Evolutionary conservation across 2,113 vertebrate genomes (phyloP).

Genomic region (Pedetes capensis): DNA sequence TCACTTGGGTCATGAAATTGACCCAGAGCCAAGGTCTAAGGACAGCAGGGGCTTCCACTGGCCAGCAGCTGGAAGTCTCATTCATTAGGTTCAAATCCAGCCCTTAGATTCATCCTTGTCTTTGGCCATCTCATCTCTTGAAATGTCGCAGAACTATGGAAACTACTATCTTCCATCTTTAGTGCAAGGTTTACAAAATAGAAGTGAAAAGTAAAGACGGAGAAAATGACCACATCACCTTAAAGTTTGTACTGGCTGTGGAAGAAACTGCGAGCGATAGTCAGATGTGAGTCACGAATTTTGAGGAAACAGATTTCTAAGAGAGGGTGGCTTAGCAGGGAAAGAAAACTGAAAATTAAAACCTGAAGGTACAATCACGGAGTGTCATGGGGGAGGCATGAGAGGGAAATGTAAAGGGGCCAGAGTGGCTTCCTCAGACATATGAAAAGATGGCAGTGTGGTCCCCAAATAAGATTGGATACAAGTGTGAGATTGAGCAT

Average conservation of each 20-base stretch:
- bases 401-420: neutral
- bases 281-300: neutral
- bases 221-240: neutral
- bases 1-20: neutral
- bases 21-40: no score
- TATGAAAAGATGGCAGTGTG: rapidly evolving
- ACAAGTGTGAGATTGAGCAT: neutral
- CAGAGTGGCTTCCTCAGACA: rapidly evolving
- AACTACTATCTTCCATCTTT: neutral
- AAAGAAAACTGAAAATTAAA: slow-evolving; percentile 22
- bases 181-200: neutral
- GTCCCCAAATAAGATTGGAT: neutral
- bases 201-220: neutral
- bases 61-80: neutral
- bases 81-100: neutral
- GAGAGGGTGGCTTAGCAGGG: neutral
- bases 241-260: neutral
- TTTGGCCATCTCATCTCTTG: neutral
- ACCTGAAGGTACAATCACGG: neutral
- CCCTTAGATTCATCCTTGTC: neutral
- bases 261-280: neutral
- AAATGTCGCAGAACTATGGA: neutral
- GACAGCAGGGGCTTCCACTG: neutral
- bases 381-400: no score
- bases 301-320: slow-evolving; percentile 37